A percentile compares a stretch with the other conserved stretches of the same genome.
These are phyloP conservation scores for Lordiphosa mommai DNA, from an alignment of 1,140 invertebrate genomes.

Conservation along the genomic window DNA sequence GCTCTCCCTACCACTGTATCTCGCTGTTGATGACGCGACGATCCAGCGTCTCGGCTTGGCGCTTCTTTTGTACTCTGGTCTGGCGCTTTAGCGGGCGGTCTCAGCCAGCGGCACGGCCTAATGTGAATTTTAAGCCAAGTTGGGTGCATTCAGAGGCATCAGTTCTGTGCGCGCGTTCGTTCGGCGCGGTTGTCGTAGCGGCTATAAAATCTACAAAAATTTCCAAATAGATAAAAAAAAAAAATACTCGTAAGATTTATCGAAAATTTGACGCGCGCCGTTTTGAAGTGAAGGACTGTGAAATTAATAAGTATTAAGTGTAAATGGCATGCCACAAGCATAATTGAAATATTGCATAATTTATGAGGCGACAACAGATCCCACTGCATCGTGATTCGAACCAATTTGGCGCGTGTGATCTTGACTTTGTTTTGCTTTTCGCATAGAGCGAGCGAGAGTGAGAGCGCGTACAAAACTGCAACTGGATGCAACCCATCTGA, in stretches of 20 bases:
- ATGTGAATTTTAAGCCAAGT: conserved; percentile 72
- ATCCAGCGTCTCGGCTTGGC: conserved; percentile 29
- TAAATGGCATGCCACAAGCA: conserved; percentile 39
- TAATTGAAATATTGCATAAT: conserved; percentile 26
- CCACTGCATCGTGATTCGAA: conserved; percentile 30
- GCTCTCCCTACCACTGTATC: not conserved
- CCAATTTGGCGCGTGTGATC: conserved; percentile 61
- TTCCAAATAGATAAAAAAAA: conserved; percentile 8
- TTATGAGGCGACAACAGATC: conserved; percentile 16
- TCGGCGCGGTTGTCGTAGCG: conserved; percentile 49
- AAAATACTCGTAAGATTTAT: conserved; percentile 1
- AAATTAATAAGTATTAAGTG: conserved; percentile 29
- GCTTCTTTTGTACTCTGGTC: conserved; percentile 49
- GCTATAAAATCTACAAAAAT: conserved; percentile 7
- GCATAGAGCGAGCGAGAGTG: conserved; percentile 2
- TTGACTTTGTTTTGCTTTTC: conserved; percentile 71
- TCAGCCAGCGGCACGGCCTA: conserved; percentile 34
- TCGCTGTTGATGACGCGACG: conserved; percentile 52
- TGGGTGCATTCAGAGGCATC: conserved; percentile 61
- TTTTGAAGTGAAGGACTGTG: conserved; percentile 36
- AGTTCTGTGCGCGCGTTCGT: conserved; percentile 61
- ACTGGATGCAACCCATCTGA: conserved; percentile 28
- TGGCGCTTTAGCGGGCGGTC: conserved; percentile 22
- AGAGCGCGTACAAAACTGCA: conserved; percentile 5
- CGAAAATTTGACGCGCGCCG: conserved; percentile 16